Evolutionary conservation across 2,888 invertebrate genomes (phyloP).

Genomic region (Machimus atricapillus): DNA sequence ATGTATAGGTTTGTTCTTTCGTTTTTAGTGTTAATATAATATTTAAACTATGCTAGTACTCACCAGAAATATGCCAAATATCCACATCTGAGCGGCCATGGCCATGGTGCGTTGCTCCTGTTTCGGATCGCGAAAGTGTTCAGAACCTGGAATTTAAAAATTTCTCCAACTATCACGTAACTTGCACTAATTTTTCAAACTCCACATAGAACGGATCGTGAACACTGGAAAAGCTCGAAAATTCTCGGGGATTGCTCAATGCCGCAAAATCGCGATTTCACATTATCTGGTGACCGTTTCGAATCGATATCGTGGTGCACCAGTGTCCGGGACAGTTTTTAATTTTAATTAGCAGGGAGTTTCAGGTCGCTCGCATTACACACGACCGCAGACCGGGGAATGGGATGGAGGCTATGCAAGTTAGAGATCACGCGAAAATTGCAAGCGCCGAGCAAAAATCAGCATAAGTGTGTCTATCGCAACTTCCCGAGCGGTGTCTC

Average conservation of each 20-base stretch:
- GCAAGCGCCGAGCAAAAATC: neutral
- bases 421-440: conserved; percentile 24
- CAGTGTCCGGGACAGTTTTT: neutral
- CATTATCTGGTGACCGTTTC: conserved; percentile 12
- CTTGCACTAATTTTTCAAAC: neutral
- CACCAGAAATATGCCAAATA: conserved; percentile 29
- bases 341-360: neutral
- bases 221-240: conserved; percentile 11
- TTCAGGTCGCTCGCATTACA: neutral
- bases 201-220: conserved; percentile 18
- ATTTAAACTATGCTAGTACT: neutral
- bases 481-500: conserved; percentile 12
- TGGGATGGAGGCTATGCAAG: neutral
- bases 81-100: conserved; percentile 12
- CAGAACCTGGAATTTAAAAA: neutral
- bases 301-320: conserved; percentile 10
- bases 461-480: conserved; percentile 4
- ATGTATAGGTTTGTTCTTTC: too few species aligned
- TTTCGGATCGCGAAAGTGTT: neutral
- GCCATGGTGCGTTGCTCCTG: neutral
- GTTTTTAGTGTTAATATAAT: too few species aligned
- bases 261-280: conserved; percentile 34
- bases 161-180: conserved; percentile 14
- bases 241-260: neutral
- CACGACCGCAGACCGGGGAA: neutral